Evolutionary conservation across 2,888 invertebrate genomes (phyloP).

Genomic region (Drosophila kanekoi): DNA sequence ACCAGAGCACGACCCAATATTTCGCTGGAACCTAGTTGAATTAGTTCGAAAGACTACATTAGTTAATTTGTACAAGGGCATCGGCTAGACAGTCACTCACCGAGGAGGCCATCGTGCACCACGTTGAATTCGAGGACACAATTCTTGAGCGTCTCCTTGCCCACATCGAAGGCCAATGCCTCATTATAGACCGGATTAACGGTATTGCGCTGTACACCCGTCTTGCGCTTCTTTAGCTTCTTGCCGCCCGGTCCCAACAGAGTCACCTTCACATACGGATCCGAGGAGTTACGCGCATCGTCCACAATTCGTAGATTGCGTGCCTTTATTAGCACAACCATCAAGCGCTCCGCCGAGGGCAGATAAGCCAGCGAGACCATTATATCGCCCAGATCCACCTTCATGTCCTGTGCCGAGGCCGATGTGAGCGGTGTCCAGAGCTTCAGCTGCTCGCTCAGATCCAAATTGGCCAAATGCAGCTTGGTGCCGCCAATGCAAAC

Average conservation of each 20-base stretch:
- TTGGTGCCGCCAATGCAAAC: slow-evolving; percentile 88
- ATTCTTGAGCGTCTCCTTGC: slow-evolving; percentile 87
- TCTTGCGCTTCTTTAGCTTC: slow-evolving; percentile 96
- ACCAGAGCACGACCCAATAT: slow-evolving; percentile 86
- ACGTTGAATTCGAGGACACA: slow-evolving; percentile 87
- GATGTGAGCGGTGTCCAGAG: slow-evolving; percentile 87
- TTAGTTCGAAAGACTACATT: slow-evolving; percentile 2
- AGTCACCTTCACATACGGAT: slow-evolving; percentile 97
- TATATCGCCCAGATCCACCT: slow-evolving; percentile 95
- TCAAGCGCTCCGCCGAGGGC: slow-evolving; percentile 95
- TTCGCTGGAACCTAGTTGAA: slow-evolving; percentile 86
- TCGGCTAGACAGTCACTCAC: slow-evolving; percentile 64
- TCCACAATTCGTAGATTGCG: slow-evolving; percentile 97
- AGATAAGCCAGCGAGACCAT: slow-evolving; percentile 96
- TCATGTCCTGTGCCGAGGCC: slow-evolving; percentile 86
- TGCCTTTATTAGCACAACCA: slow-evolving; percentile 96
- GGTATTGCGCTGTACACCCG: slow-evolving; percentile 94
- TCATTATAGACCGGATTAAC: slow-evolving; percentile 96
- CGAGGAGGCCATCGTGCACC: slow-evolving; percentile 87
- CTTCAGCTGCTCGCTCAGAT: slow-evolving; percentile 86
- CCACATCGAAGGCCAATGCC: slow-evolving; percentile 96
- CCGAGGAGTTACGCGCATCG: slow-evolving; percentile 95
- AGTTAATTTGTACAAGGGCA: not conserved
- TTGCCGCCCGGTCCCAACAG: slow-evolving; percentile 94
- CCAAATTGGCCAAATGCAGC: slow-evolving; percentile 86